Evolutionary conservation across 1,140 invertebrate genomes (phyloP).

Genomic region (Habropoda laboriosa): DNA sequence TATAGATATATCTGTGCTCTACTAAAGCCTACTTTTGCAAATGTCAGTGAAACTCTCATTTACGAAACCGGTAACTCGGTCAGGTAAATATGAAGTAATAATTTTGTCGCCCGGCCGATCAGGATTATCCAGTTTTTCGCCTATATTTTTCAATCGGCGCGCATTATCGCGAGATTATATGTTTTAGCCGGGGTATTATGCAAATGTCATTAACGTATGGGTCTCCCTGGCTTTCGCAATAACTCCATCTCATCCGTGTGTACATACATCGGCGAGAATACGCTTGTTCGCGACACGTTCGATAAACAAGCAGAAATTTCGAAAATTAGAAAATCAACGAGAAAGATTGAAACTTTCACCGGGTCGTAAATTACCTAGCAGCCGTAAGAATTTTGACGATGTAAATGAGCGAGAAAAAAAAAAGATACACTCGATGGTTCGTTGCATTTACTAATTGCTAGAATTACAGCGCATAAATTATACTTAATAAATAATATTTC

Average conservation of each 20-base stretch:
- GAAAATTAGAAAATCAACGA: not conserved
- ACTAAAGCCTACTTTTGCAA: slow-evolving; percentile 19
- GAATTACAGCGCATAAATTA: no score
- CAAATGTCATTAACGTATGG: slow-evolving; percentile 7
- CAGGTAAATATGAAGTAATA: slow-evolving; percentile 16
- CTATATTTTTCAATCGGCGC: not conserved
- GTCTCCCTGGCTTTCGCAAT: not conserved
- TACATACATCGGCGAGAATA: no score
- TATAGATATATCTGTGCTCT: not conserved
- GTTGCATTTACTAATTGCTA: no score
- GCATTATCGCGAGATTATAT: not conserved
- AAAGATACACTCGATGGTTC: no score
- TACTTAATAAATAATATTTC: no score
- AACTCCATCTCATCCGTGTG: not conserved
- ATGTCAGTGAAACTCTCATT: slow-evolving; percentile 40
- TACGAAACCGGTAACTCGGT: slow-evolving; percentile 33
- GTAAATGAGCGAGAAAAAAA: no score
- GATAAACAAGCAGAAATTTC: not conserved
- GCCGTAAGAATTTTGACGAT: no score
- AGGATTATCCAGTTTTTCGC: slow-evolving; percentile 38
- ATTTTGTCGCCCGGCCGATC: slow-evolving; percentile 3
- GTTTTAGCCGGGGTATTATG: slow-evolving; percentile 15
- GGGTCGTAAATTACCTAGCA: no score
- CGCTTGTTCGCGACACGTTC: no score
- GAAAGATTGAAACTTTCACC: no score